phyloP scores from a whole-genome alignment of 2,797 vertebrate genomes.

The Chaunax sp. region DNA sequence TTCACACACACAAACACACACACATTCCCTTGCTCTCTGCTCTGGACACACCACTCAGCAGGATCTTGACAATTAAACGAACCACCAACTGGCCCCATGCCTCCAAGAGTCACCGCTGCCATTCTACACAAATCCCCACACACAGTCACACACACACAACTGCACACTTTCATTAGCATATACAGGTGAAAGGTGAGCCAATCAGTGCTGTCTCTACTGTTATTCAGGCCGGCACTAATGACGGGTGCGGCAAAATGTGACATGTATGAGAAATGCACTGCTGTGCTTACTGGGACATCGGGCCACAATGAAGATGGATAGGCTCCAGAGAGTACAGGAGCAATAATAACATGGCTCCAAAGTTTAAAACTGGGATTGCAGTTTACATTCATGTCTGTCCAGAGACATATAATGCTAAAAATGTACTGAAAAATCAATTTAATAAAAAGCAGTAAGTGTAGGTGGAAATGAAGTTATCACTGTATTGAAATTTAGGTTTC shows the following conservation, averaged over 20 bases:
- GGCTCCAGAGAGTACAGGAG: constrained; percentile 33
- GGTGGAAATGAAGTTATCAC: too few species aligned
- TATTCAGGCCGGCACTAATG: constrained; percentile 69
- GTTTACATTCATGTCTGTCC: too few species aligned
- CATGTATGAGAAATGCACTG: constrained; percentile 67
- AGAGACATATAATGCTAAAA: too few species aligned
- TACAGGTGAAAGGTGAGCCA: constrained; percentile 81
- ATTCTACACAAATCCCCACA: neutral
- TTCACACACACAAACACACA: constrained; percentile 8
- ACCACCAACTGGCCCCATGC: constrained; percentile 73
- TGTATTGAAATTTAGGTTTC: too few species aligned
- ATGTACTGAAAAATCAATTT: too few species aligned
- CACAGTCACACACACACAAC: constrained; percentile 19
- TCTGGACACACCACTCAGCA: constrained; percentile 70
- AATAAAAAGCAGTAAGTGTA: too few species aligned
- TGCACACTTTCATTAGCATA: constrained; percentile 77
- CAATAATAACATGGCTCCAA: constrained; percentile 38
- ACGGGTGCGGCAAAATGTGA: constrained; percentile 65
- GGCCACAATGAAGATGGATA: constrained; percentile 62
- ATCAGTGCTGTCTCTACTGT: constrained; percentile 70
- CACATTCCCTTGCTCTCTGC: constrained; percentile 39
- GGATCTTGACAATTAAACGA: constrained; percentile 83
- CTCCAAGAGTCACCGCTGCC: constrained; percentile 49
- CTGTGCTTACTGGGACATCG: constrained; percentile 47
- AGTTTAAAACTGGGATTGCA: constrained; percentile 16